Base-by-base conservation (phyloP, 92 coral and sea anemone genomes). In the Epizoanthus fatuus region DNA sequence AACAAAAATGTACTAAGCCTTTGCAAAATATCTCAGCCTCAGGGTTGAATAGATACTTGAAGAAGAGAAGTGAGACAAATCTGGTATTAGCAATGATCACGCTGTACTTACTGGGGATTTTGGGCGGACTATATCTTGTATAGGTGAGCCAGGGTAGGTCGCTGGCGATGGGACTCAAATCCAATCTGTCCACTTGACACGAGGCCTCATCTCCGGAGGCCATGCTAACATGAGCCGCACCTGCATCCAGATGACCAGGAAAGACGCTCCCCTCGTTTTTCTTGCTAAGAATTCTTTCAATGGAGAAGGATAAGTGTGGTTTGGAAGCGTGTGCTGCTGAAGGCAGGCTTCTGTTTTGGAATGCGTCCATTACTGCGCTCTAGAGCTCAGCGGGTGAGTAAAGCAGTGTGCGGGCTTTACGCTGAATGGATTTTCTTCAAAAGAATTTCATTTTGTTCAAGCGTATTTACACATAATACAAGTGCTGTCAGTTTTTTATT, bases 81-180 rank as follows among this genome's bases (percentile, higher is more conserved):
- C 1, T 25, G 39, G 44, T 57, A 47, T 65, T 68, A 19, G 20
- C 44, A 49, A 49, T 32, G 7, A 32, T 42, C 32, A 3, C 72
- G 16, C 44, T 13, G 37, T 25, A 96, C 99, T 97, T 84, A 97
- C 99, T 95, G 57, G 99, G 99, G 35, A 97, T 88, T 70, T 95
- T 97, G 4, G 99, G 99, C 58, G 99, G 99, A 38, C 94, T 91
- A 81, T 97, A 97, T 62, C 99, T 90, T 13, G 99, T 91, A 65
- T 90, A 97, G 15, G 93, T 73, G 45, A 97, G 76, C 99, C 99
- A 97, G 25, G 96, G 97, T 12, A 94, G 86, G 19, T 87, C 84
- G 45, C 83, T 19, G 45, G 75, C 59, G 32, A 22, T 13, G 17
- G 70, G 10, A 9, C 20, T 39, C 39, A 39, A 11, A 45, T 56